These are phyloP conservation scores for Lepisosteus osseus DNA, from an alignment of 2,113 vertebrate genomes.

Conservation along the genomic window DNA sequence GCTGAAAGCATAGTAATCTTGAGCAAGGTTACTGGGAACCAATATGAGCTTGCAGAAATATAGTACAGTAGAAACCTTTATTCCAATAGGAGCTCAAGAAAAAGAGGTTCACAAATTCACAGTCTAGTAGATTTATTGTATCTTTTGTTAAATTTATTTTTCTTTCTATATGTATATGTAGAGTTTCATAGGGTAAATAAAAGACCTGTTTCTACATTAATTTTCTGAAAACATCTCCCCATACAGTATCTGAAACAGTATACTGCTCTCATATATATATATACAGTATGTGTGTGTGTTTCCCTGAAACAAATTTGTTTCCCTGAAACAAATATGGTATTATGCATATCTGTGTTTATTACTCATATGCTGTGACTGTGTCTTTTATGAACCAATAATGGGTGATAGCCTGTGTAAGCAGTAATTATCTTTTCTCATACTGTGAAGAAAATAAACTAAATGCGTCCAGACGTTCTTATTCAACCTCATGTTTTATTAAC, in stretches of 20 bases:
- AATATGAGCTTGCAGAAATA: not conserved
- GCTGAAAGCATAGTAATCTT: slow-evolving; percentile 2
- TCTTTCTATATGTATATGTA: too few relatives aligned
- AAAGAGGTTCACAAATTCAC: too few relatives aligned
- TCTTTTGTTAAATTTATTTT: too few relatives aligned
- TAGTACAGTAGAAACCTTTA: not conserved
- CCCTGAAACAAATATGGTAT: not conserved
- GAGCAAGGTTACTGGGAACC: not conserved
- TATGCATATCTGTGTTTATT: slow-evolving; percentile 22
- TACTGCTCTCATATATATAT: slow-evolving; percentile 8
- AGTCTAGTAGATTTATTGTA: too few relatives aligned
- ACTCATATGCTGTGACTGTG: slow-evolving; percentile 46
- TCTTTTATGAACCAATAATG: slow-evolving; percentile 45
- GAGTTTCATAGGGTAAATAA: too few relatives aligned
- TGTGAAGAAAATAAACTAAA: slow-evolving; percentile 20
- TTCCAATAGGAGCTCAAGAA: too few relatives aligned
- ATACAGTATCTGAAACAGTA: not conserved
- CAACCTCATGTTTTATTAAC: slow-evolving; percentile 12
- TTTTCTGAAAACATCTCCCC: too few relatives aligned
- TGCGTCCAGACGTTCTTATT: slow-evolving; percentile 1
- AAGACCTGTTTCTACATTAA: too few relatives aligned
- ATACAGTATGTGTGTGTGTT: slow-evolving; percentile 23
- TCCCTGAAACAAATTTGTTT: slow-evolving; percentile 37
- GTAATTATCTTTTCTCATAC: not conserved
- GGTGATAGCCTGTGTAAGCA: slow-evolving; percentile 30